These are phyloP conservation scores for Sinotaia quadrata DNA, from an alignment of 2,888 invertebrate species.

Conservation along the genomic window DNA sequence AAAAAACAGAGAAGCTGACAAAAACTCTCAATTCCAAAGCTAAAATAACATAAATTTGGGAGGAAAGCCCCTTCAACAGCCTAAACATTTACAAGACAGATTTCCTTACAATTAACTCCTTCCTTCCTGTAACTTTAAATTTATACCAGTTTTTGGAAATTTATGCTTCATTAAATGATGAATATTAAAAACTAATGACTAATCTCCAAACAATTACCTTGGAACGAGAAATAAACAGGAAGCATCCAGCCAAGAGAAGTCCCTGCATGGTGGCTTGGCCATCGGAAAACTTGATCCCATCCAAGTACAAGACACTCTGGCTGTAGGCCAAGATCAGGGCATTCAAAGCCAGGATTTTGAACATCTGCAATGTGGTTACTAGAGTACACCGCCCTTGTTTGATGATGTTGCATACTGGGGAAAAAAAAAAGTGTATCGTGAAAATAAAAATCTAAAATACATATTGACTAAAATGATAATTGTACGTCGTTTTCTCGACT, in stretches of 20 bases:
- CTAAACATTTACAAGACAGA: background rate
- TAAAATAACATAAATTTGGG: no score
- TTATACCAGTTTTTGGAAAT: no score
- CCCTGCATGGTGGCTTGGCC: constrained; percentile 98
- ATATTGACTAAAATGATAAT: no score
- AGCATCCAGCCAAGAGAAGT: constrained; percentile 93
- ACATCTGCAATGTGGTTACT: constrained; percentile 99
- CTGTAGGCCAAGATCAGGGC: constrained; percentile 98
- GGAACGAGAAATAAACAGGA: constrained; percentile 97
- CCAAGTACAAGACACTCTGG: constrained; percentile 97
- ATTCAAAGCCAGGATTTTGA: constrained; percentile 98
- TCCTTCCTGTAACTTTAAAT: no score
- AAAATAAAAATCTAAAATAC: no score
- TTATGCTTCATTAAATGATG: no score
- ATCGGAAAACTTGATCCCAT: constrained; percentile 98
- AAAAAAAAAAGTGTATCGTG: background rate
- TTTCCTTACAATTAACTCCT: no score
- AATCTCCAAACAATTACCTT: constrained; percentile 81
- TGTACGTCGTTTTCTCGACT: no score
- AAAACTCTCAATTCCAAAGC: no score
- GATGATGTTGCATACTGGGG: constrained; percentile 95
- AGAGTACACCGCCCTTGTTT: constrained; percentile 99
- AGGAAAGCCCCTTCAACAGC: no score
- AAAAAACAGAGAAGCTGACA: background rate
- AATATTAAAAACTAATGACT: no score